Base-by-base conservation (phyloP, 2,888 invertebrate species). In the Timandra comae region DNA sequence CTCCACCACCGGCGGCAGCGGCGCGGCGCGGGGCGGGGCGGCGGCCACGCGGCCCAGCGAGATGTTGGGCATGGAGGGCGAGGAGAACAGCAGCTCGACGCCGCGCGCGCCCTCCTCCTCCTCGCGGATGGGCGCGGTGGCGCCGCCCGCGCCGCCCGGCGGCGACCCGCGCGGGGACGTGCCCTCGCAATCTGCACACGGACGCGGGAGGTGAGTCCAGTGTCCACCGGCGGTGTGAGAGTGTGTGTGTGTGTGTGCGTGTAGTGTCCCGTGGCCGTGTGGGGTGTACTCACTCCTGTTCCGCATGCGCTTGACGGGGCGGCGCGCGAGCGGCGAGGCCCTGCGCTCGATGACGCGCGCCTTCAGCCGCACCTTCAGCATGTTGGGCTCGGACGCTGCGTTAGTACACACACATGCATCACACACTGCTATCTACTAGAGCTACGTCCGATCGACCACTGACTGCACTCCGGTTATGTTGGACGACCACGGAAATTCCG, bases 61-160 rank as follows among this genome's bases (percentile, higher is more conserved):
- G 71, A 98, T 98, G 87, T 98, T 98, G 63, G 98, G 98, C 93
- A 98, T 92, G 61, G 97, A 97, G 35, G 97, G 97, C 58, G 96
- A 96, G 56, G 95, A 96, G 87, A 97, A 97, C 43, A 97, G 89
- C 41, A 93, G 78, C 86, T 91, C 79, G 86, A 92, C 86, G 82
- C 93, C 78, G 42, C 93, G 73, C 87, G 91, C 67, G 84, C 89
- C 65, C 79, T 94, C 93, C 66, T 92, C 92, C 79, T 95, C 95
- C 65, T 93, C 93, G 74, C 92, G 92, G 60, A 93, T 93, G 51
- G 93, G 92, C 12, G 92, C 91, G 78, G 76, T 88, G 67, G 89
- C 56, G 75, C 89, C 53, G 79, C 90, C 60, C 84, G 88, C 70
- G 32, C 38, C 87, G 73, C 73, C 74, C 21, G 78, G 75, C 7